These are phyloP conservation scores for Notarius quadriscutis DNA, from an alignment of 2,113 vertebrate genomes.

Conservation along the genomic window DNA sequence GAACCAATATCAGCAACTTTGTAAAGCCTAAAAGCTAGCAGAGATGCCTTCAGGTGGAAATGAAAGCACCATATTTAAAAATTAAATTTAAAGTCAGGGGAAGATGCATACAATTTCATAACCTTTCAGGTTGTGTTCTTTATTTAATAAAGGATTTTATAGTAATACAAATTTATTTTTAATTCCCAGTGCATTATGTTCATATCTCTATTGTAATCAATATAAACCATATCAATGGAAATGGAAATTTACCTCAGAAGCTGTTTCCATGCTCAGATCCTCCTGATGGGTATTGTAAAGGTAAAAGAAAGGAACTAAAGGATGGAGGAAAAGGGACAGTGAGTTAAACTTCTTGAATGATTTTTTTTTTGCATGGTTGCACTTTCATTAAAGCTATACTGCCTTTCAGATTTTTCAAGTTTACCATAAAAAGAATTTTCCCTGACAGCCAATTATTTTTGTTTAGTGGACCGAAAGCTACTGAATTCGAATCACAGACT, in stretches of 20 bases:
- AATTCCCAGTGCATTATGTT: not conserved
- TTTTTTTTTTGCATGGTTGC: not conserved
- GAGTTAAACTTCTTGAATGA: not conserved
- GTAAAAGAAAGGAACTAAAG: not conserved
- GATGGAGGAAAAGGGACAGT: not conserved
- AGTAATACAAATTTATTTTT: not conserved
- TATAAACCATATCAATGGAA: not conserved
- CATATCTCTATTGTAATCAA: not conserved
- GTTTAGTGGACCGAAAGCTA: no score
- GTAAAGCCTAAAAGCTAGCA: not conserved
- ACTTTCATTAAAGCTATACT: not conserved
- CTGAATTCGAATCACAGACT: no score
- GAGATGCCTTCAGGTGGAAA: conserved; percentile 3
- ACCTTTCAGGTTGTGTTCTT: not conserved
- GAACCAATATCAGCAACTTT: not conserved
- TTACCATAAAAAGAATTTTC: no score
- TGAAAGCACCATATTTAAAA: not conserved
- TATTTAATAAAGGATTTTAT: conserved; percentile 4
- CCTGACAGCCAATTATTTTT: no score
- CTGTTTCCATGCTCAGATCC: not conserved
- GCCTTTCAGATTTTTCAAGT: no score
- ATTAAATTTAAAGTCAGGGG: not conserved
- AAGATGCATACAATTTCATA: not conserved
- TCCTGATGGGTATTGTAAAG: not conserved
- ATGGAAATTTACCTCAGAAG: not conserved